phyloP scores from a whole-genome alignment of 2,113 vertebrate genomes.

The Aphelocoma coerulescens region DNA sequence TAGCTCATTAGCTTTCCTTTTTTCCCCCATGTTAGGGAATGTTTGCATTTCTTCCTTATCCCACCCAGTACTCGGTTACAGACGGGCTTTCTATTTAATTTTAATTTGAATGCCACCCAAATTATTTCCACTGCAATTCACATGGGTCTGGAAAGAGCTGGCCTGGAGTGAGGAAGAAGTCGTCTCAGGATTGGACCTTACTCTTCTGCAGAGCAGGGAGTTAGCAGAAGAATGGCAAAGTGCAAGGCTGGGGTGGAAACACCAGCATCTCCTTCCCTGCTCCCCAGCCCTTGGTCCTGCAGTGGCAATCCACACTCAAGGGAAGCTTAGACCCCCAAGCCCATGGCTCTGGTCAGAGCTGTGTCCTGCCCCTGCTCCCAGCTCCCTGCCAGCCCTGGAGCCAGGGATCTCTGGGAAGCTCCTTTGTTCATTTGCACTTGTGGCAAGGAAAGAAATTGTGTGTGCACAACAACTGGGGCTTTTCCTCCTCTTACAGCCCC shows the following conservation, averaged over 20 bases:
- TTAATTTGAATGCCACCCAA: neutral
- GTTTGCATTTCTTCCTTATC: slow-evolving; percentile 3
- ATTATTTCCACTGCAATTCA: neutral
- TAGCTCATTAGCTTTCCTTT: neutral
- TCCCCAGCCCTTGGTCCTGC: neutral
- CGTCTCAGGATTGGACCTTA: neutral
- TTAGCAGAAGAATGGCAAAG: neutral
- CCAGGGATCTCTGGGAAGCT: neutral
- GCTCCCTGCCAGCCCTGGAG: neutral
- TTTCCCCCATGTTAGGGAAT: neutral
- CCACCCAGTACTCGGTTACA: neutral
- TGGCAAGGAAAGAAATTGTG: neutral
- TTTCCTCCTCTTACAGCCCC: neutral
- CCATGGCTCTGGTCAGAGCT: fast-evolving
- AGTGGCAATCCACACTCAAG: fast-evolving
- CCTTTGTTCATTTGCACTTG: neutral
- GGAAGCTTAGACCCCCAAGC: neutral
- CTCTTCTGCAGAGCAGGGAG: neutral
- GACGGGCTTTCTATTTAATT: neutral
- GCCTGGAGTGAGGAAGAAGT: neutral
- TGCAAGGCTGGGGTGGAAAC: neutral
- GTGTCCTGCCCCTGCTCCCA: neutral
- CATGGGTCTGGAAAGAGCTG: neutral
- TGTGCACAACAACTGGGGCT: neutral
- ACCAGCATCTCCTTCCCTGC: neutral